A percentile compares a stretch with the other conserved stretches of the same genome.
Conservation (phyloP, 2,113 vertebrate genomes). For the Apaloderma vittatum region DNA sequence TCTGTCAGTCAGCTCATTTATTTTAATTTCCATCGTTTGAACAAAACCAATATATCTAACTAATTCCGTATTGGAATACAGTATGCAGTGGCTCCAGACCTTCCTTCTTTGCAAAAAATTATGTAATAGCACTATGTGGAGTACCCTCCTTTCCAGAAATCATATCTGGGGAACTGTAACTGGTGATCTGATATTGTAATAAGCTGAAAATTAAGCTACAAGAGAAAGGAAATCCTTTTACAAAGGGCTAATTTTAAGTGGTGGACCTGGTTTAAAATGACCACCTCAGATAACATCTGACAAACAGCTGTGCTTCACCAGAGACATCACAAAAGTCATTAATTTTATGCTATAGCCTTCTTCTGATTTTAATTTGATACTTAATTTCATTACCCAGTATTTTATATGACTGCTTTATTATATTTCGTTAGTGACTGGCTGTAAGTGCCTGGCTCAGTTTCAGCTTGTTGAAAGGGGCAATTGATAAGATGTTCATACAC, state of each 20-base stretch:
- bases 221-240: not conserved
- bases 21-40: slow-evolving; percentile 39
- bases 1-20: slow-evolving; percentile 44
- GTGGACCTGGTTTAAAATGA: not conserved
- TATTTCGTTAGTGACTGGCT: not conserved
- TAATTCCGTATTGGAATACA: not conserved
- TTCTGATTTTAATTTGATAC: not conserved
- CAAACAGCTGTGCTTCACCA: not conserved
- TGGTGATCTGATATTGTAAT: not conserved
- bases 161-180: not conserved
- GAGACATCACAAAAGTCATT: not conserved
- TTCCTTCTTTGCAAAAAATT: not conserved
- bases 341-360: not conserved
- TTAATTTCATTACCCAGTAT: not conserved
- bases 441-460: not conserved
- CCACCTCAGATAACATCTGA: not conserved
- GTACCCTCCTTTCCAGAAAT: not conserved
- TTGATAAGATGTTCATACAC: not conserved
- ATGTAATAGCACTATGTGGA: not conserved
- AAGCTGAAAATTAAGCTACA: not conserved
- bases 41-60: not conserved
- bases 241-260: no score
- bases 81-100: not conserved
- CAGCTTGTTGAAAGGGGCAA: not conserved
- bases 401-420: not conserved